Conservation (phyloP, 2,113 vertebrate species). For the Aspiorhynchus laticeps region DNA sequence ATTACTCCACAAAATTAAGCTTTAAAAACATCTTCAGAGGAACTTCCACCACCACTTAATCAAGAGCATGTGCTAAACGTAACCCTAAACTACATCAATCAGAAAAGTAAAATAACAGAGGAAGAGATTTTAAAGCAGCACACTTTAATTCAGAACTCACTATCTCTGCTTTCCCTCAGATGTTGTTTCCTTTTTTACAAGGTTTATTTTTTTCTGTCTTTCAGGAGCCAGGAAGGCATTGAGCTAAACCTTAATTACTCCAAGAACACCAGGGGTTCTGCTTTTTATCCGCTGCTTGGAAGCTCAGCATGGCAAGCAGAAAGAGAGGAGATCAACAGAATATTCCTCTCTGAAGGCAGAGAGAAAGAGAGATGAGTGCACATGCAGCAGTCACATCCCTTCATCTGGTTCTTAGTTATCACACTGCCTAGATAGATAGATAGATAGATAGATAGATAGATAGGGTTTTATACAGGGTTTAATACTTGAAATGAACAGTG, state of each 20-base stretch:
- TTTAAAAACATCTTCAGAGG: slow-evolving; percentile 8
- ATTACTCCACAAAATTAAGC: not conserved
- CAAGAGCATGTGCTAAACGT: not conserved
- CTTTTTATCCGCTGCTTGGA: slow-evolving; percentile 67
- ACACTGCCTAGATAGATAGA: slow-evolving; percentile 20
- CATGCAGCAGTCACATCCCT: slow-evolving; percentile 20
- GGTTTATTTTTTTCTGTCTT: slow-evolving; percentile 41
- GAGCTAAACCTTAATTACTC: slow-evolving; percentile 75
- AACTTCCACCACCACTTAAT: not conserved
- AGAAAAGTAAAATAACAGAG: slow-evolving; percentile 8
- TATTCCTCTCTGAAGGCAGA: slow-evolving; percentile 31
- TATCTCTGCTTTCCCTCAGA: slow-evolving; percentile 43
- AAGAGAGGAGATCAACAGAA: slow-evolving; percentile 36
- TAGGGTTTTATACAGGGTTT: not conserved
- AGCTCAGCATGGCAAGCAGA: slow-evolving; percentile 47
- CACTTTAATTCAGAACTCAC: not conserved
- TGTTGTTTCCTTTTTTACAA: slow-evolving; percentile 15
- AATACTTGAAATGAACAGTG: slow-evolving; percentile 2
- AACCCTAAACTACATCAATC: slow-evolving; percentile 10
- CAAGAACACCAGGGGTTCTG: slow-evolving; percentile 67
- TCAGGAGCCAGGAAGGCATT: slow-evolving; percentile 65
- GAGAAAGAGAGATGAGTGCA: slow-evolving; percentile 1
- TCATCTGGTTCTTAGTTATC: not conserved
- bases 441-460: slow-evolving; percentile 34
- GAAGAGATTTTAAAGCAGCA: not conserved